Conservation (phyloP, 1,140 invertebrate species). For the Leucophenga varia region DNA sequence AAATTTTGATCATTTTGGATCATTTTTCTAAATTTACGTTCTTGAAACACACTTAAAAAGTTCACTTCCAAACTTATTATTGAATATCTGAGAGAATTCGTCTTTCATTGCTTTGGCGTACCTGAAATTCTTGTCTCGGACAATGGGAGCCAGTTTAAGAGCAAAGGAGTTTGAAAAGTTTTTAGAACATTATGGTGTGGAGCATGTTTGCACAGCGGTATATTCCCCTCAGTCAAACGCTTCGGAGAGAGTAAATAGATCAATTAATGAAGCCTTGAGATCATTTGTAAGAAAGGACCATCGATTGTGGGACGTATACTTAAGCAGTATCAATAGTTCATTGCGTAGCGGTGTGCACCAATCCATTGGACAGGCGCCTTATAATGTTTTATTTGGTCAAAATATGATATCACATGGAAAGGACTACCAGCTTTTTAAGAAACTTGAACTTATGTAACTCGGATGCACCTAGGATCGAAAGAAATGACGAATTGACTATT, state of each 20-base stretch:
- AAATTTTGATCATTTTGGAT: slow-evolving; percentile 2
- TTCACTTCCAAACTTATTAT: not conserved
- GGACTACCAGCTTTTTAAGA: not conserved
- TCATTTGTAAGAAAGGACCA: not conserved
- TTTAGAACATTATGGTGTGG: not conserved
- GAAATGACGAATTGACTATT: too few relatives aligned
- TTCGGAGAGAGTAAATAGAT: slow-evolving; percentile 1
- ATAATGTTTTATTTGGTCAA: slow-evolving; percentile 1
- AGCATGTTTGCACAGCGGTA: not conserved
- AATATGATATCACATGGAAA: not conserved
- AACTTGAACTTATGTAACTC: too few relatives aligned
- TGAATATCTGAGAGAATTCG: not conserved
- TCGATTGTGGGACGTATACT: not conserved
- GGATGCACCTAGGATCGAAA: too few relatives aligned
- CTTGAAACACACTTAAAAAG: not conserved
- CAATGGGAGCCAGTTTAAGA: slow-evolving; percentile 1
- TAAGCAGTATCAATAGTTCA: not conserved
- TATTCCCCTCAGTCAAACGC: slow-evolving; percentile 1
- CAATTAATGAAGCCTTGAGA: not conserved
- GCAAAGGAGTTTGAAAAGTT: not conserved
- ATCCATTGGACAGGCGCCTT: not conserved
- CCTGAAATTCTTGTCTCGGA: not conserved
- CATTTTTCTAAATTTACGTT: slow-evolving; percentile 3
- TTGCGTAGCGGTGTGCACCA: not conserved
- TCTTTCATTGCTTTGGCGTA: not conserved